Base-by-base conservation (phyloP, 2,888 invertebrate genomes). In the Pheosia gnoma region DNA sequence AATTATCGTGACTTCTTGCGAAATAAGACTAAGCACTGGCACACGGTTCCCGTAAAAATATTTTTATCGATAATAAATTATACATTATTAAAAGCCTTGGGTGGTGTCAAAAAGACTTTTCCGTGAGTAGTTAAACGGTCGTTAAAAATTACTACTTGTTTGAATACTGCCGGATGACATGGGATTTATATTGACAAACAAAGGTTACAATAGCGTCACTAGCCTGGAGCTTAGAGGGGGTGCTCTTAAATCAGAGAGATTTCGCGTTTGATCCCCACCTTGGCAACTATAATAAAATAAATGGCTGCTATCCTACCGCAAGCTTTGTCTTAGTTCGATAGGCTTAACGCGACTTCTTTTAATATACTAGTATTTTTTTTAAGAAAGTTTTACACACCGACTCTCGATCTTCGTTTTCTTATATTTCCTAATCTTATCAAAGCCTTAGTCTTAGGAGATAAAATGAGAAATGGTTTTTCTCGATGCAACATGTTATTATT, bases 61-160 rank as follows among this genome's bases (percentile, higher is more conserved):
- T 72, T 74, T 75, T 75, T 69, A 74, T 75, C 43, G 71, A 60
- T 70, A 63, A 63, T 82, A 78, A 77, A 80, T 78, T 73, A 66
- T 60, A 71, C 58, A 68, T 59, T 75, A 70, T 69, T 64, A 59
- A 65, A 61, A 69, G 61, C 4, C 53, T 53, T 10, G 8, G 25
- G 37, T 51, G 11, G 58, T 69, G 77, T 80, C 80, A 80, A 69
- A 61, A 72, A 71, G 71, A 68, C 67, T 71, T 66, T 25, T 53
- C 60, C 65, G 58, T 72, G 63, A 67, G 67, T 78, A 76, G 25
- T 25, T 25, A 82, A 82, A 77, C 57, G 58, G 67, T 56, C 63
- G 66, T 70, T 70, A 74, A 70, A 66, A 67, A 67, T 70, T 64
- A 72, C 75, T 72, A 66, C 68, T 71, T 67, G 70, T 57, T 65